Evolutionary conservation across 1,140 invertebrate species (phyloP), one percentile per base, ranked within the genome.

Genomic region (Neomicropteryx cornuta): DNA sequence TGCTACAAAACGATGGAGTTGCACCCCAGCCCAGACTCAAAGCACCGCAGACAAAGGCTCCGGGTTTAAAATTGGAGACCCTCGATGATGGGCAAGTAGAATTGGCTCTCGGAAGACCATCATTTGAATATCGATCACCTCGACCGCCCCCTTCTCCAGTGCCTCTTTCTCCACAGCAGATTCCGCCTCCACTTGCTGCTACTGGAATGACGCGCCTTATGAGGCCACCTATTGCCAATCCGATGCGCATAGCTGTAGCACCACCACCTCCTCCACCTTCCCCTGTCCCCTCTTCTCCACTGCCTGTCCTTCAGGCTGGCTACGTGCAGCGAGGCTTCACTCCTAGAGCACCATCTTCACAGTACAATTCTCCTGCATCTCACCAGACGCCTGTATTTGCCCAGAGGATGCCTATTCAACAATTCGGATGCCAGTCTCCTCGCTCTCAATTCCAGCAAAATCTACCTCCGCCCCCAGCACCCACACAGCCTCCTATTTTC

Each of bases 1-100:
- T 94, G 37, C 66, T 94, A 45, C 88, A 93, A 68, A 92, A 87
- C 55, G 87, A 91, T 52, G 81, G 78, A 33, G 62, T 70, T 4
- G 49, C 67, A 20, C 69, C 58, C 3, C 69, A 55, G 47, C 70
- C 59, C 0, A 38, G 59, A 6, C 16, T 33, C 42, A 49, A 42
- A 20, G 40, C 24, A 33, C 45, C 41, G 38, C 45, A 29, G 13
- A 13, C n/a, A n/a, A n/a, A n/a, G n/a, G n/a, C n/a, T n/a, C n/a
- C n/a, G n/a, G n/a, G n/a, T n/a, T 55, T 53, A 3, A 62, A 62
- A 42, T 41, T 62, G 10, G 60, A 62, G 31, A 39, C 56, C 18
- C 41, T 62, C 1, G 58, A 62, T 20, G 60, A 61, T 36, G 55
- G 53, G 34, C 60, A 62, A 53, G 58, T 60, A 52, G 70, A 47